These are phyloP conservation scores for Busseola fusca DNA, from an alignment of 2,888 invertebrate genomes.

Conservation along the genomic window DNA sequence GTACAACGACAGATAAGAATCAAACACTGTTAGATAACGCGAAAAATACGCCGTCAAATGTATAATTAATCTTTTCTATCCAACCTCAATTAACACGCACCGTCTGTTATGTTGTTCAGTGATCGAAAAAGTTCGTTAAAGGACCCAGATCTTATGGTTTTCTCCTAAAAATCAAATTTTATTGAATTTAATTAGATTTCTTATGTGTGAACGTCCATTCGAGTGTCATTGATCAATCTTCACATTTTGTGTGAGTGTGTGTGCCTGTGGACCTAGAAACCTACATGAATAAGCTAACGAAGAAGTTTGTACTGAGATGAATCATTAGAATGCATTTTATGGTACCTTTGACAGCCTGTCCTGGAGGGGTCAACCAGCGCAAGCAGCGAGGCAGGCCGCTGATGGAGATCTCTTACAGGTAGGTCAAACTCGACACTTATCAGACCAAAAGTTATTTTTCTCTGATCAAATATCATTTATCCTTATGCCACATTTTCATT, in stretches of 20 bases:
- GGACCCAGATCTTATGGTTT: background rate
- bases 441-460: background rate
- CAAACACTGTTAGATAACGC: constrained; percentile 9
- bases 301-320: constrained; percentile 40
- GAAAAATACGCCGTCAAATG: constrained; percentile 7
- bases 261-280: background rate
- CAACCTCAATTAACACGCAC: background rate
- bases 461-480: background rate
- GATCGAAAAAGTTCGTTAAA: background rate
- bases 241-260: constrained; percentile 14
- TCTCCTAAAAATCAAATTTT: background rate
- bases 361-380: constrained; percentile 33
- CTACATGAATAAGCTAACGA: constrained; percentile 18
- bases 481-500: background rate
- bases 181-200: background rate
- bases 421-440: constrained; percentile 41
- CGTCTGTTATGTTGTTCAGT: background rate
- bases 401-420: constrained; percentile 46
- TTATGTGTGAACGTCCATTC: background rate
- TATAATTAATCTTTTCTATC: background rate
- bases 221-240: constrained; percentile 32
- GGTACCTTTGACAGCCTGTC: constrained; percentile 72
- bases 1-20: constrained; percentile 35
- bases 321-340: constrained; percentile 72
- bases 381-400: constrained; percentile 5